Evolutionary conservation across 2,888 invertebrate species (phyloP).

Genomic region (Pteria penguin): DNA sequence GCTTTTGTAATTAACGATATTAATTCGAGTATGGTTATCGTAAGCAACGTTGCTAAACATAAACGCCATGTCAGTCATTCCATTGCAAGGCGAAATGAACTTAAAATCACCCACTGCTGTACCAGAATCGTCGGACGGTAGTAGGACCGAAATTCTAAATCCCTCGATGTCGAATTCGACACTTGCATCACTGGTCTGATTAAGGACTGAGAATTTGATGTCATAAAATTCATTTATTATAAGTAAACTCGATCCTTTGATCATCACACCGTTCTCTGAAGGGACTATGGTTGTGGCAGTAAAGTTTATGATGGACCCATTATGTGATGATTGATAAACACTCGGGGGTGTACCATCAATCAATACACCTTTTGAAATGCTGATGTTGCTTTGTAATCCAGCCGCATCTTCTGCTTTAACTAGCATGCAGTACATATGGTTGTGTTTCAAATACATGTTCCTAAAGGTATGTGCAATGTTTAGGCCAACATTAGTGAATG

Average conservation of each 20-base stretch:
- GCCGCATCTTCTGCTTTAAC: conserved; percentile 54
- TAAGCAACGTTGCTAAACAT: too few relatives aligned
- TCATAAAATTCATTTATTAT: not conserved
- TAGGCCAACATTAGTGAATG: conserved; percentile 36
- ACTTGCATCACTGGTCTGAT: not conserved
- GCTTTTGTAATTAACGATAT: not conserved
- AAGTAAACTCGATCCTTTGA: not conserved
- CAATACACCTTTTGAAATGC: conserved; percentile 29
- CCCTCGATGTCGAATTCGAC: not conserved
- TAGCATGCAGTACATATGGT: conserved; percentile 35
- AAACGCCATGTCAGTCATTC: too few relatives aligned
- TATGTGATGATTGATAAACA: not conserved
- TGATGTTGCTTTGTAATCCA: conserved; percentile 46
- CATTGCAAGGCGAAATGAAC: not conserved
- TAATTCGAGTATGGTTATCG: too few relatives aligned
- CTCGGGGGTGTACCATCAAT: conserved; percentile 51
- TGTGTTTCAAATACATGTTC: conserved; percentile 26
- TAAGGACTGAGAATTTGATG: not conserved
- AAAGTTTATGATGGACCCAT: not conserved
- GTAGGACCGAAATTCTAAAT: not conserved
- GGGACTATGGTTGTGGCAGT: not conserved
- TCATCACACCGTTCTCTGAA: not conserved
- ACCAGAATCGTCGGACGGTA: not conserved
- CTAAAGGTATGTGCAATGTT: conserved; percentile 23
- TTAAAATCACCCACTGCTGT: not conserved